These are phyloP conservation scores for Coilia nasus DNA, from an alignment of 2,797 vertebrate genomes.

Conservation along the genomic window DNA sequence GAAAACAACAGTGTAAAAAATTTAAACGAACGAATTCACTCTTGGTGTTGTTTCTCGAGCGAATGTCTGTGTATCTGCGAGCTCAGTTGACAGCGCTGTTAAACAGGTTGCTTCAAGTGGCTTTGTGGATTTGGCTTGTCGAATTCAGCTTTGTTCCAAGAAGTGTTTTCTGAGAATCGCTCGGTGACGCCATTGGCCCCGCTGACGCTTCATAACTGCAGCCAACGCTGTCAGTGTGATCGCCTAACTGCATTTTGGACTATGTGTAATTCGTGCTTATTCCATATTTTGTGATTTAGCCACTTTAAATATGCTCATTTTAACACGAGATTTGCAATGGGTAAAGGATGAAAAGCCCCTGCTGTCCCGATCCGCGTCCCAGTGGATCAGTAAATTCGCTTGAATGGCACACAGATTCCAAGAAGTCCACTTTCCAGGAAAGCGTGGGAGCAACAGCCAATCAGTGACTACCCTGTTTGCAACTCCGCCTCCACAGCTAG, in stretches of 20 bases:
- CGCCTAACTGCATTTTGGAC: slow-evolving; percentile 26
- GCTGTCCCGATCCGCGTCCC: background rate
- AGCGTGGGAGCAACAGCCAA: background rate
- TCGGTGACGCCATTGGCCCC: slow-evolving; percentile 72
- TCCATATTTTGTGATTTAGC: background rate
- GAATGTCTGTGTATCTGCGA: slow-evolving; percentile 37
- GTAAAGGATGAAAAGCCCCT: background rate
- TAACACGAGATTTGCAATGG: slow-evolving; percentile 22
- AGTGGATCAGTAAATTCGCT: slow-evolving; percentile 10
- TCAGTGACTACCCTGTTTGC: background rate
- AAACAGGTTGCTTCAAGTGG: slow-evolving; percentile 22
- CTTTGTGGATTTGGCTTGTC: slow-evolving; percentile 68
- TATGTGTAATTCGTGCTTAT: background rate
- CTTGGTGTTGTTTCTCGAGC: slow-evolving; percentile 37
- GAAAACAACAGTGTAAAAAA: slow-evolving; percentile 16
- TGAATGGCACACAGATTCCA: slow-evolving; percentile 17
- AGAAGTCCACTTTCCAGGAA: slow-evolving; percentile 21
- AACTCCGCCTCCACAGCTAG: slow-evolving; percentile 1
- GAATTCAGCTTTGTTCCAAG: slow-evolving; percentile 75
- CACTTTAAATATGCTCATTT: background rate
- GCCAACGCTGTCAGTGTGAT: slow-evolving; percentile 40
- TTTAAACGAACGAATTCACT: background rate
- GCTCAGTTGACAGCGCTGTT: slow-evolving; percentile 35
- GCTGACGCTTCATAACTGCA: slow-evolving; percentile 34
- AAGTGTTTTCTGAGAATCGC: slow-evolving; percentile 80